These are phyloP conservation scores for Takifugu bimaculatus DNA, from an alignment of 2,113 vertebrate species.

Conservation along the genomic window DNA sequence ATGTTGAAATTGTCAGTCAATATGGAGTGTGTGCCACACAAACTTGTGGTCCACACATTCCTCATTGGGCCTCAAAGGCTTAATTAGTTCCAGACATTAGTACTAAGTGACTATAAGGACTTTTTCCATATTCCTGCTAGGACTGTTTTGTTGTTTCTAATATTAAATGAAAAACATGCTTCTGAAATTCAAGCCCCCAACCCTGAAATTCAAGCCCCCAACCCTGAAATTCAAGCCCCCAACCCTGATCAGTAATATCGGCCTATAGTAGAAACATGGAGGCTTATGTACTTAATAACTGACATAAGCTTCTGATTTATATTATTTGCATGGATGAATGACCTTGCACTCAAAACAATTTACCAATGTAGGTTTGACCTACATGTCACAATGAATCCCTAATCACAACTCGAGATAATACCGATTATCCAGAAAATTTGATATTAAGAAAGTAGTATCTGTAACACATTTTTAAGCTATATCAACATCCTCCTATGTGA, in stretches of 20 bases:
- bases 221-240: not conserved
- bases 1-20: conserved; percentile 46
- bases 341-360: conserved; percentile 23
- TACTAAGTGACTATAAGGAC: not conserved
- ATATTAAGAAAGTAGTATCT: conserved; percentile 17
- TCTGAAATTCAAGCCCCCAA: not conserved
- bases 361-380: conserved; percentile 8
- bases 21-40: conserved; percentile 28
- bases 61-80: too few relatives aligned
- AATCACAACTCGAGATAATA: conserved; percentile 19
- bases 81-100: too few relatives aligned
- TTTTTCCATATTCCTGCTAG: not conserved
- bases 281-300: conserved; percentile 23
- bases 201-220: too few relatives aligned
- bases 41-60: too few relatives aligned
- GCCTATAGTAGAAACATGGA: not conserved
- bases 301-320: conserved; percentile 10
- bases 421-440: conserved; percentile 6
- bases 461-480: conserved; percentile 4
- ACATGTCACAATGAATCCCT: conserved; percentile 16
- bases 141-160: not conserved
- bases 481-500: conserved; percentile 7
- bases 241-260: not conserved
- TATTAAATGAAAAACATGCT: conserved; percentile 15
- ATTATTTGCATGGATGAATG: conserved; percentile 10